A percentile compares a stretch with the other conserved stretches of the same genome.
phyloP scores from a whole-genome alignment of 2,888 invertebrate genomes.

The Amphipyra berbera region DNA sequence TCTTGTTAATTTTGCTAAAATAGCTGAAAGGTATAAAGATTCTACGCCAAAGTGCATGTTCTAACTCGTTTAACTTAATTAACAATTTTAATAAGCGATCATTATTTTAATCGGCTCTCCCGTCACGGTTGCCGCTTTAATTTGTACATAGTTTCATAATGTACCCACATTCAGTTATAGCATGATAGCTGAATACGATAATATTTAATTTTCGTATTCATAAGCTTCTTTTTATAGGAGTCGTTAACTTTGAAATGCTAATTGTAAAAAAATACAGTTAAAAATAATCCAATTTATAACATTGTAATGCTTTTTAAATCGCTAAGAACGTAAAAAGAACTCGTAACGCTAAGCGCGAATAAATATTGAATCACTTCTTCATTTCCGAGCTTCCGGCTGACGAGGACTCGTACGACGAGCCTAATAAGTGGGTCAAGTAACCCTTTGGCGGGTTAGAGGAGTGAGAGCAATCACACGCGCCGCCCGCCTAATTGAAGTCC shows the following conservation, averaged over 20 bases:
- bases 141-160: constrained; percentile 69
- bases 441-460: constrained; percentile 84
- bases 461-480: constrained; percentile 87
- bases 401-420: constrained; percentile 75
- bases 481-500: constrained; percentile 89
- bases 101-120: constrained; percentile 75
- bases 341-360: constrained; percentile 46
- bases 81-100: constrained; percentile 77
- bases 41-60: constrained; percentile 49
- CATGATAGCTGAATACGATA: constrained; percentile 62
- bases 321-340: constrained; percentile 22
- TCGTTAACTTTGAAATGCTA: constrained; percentile 34
- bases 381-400: constrained; percentile 76
- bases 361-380: constrained; percentile 75
- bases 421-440: constrained; percentile 88
- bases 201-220: constrained; percentile 59
- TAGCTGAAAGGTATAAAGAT: constrained; percentile 40
- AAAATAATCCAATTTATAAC: constrained; percentile 23
- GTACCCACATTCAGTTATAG: constrained; percentile 60
- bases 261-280: constrained; percentile 23
- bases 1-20: constrained; percentile 43
- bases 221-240: constrained; percentile 45
- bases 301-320: constrained; percentile 21
- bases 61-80: constrained; percentile 72
- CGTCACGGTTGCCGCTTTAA: constrained; percentile 77